A percentile compares a stretch with the other conserved stretches of the same genome.
phyloP scores from a whole-genome alignment of 2,797 vertebrate species.

The Hipposideros larvatus region DNA sequence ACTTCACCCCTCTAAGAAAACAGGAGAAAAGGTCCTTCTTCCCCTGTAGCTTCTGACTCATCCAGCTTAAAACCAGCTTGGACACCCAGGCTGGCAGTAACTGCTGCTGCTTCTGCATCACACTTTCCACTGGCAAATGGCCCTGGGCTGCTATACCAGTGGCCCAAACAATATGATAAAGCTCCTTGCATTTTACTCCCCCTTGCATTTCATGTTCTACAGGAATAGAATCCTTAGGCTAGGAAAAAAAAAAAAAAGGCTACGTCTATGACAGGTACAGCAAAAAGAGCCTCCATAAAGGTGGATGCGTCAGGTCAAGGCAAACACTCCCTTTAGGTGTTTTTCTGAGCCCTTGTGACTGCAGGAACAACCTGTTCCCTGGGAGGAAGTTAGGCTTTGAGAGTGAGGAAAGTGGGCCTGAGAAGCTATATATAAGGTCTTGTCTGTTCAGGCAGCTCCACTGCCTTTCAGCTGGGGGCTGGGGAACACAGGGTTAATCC shows the following conservation, averaged over 20 bases:
- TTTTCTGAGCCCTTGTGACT: neutral
- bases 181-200: neutral
- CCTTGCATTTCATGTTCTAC: neutral
- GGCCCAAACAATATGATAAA: neutral
- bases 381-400: neutral
- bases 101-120: neutral
- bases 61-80: neutral
- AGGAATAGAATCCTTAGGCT: neutral
- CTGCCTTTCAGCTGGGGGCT: neutral
- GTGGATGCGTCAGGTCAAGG: neutral
- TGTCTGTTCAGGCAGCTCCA: neutral
- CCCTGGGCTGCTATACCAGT: neutral
- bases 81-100: neutral
- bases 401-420: neutral
- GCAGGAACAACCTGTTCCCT: neutral
- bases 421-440: neutral
- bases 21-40: neutral
- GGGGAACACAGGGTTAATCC: neutral
- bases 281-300: conserved; percentile 28
- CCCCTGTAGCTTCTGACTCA: neutral
- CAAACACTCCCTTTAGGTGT: conserved; percentile 9
- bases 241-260: neutral
- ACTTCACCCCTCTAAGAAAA: neutral
- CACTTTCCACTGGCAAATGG: neutral
- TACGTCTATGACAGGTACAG: neutral